Evolutionary conservation across 2,888 invertebrate species (phyloP).

Genomic region (Xestia ashworthii): DNA sequence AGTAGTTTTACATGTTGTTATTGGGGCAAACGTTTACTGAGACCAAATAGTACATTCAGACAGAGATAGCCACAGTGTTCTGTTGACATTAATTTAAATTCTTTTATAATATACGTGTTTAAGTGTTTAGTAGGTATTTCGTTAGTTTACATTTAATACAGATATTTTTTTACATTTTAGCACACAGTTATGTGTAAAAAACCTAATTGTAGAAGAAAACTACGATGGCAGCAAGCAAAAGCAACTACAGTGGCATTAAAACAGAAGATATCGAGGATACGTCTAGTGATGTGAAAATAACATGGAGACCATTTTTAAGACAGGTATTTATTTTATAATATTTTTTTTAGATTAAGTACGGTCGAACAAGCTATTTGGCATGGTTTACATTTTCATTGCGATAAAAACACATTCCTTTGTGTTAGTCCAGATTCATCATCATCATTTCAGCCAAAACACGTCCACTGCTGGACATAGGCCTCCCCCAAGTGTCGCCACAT

Average conservation of each 20-base stretch:
- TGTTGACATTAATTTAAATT: not conserved
- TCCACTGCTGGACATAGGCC: too few species aligned
- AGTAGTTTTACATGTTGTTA: not conserved
- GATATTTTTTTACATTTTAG: not conserved
- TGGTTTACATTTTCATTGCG: too few species aligned
- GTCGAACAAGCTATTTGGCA: too few species aligned
- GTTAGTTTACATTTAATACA: not conserved
- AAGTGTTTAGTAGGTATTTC: not conserved
- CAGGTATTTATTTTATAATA: constrained; percentile 56
- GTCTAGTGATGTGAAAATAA: constrained; percentile 23
- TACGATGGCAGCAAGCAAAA: constrained; percentile 43
- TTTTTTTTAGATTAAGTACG: not conserved
- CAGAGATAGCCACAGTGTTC: not conserved
- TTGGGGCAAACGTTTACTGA: not conserved
- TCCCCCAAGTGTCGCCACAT: too few species aligned
- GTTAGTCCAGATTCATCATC: too few species aligned
- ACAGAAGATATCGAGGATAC: constrained; percentile 42
- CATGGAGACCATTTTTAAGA: constrained; percentile 65
- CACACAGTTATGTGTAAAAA: not conserved
- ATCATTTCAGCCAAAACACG: too few species aligned
- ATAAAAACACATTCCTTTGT: not conserved
- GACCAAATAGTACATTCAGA: not conserved
- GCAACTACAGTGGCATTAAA: constrained; percentile 51
- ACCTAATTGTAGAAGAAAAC: not conserved
- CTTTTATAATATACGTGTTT: not conserved